These are phyloP conservation scores for Neopelma chrysocephalum DNA, from an alignment of 2,797 vertebrate species.

Conservation along the genomic window DNA sequence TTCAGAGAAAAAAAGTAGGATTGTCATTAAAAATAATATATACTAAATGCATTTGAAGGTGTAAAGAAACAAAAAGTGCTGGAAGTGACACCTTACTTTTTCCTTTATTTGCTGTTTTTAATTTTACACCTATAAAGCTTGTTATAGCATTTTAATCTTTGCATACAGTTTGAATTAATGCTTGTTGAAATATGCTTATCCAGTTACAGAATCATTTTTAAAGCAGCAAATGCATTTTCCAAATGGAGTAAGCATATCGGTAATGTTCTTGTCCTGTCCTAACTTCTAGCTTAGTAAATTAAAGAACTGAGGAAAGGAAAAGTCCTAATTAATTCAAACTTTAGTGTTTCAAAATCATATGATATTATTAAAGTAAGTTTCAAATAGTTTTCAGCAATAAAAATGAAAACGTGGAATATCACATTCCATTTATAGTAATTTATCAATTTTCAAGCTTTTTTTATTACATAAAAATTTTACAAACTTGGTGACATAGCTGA, in stretches of 20 bases:
- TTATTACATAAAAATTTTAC: background rate
- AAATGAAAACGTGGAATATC: background rate
- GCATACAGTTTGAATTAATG: background rate
- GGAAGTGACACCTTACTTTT: background rate
- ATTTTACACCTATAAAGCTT: background rate
- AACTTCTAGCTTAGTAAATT: background rate
- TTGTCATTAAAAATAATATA: background rate
- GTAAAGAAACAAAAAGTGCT: background rate
- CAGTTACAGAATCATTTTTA: background rate
- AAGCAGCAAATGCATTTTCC: background rate
- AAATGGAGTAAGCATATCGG: background rate
- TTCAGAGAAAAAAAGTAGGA: background rate
- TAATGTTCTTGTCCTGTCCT: background rate
- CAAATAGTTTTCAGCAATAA: background rate
- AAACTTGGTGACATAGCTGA: background rate
- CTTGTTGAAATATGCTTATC: background rate
- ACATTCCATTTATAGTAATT: background rate
- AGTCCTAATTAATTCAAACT: background rate
- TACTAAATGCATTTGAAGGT: background rate
- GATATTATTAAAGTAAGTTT: background rate
- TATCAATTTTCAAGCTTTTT: background rate
- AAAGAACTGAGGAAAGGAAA: background rate
- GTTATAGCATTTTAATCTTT: background rate
- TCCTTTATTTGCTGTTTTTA: background rate
- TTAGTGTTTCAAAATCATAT: background rate